phyloP scores from a whole-genome alignment of 2,113 vertebrate genomes.

The Aplodontia rufa region DNA sequence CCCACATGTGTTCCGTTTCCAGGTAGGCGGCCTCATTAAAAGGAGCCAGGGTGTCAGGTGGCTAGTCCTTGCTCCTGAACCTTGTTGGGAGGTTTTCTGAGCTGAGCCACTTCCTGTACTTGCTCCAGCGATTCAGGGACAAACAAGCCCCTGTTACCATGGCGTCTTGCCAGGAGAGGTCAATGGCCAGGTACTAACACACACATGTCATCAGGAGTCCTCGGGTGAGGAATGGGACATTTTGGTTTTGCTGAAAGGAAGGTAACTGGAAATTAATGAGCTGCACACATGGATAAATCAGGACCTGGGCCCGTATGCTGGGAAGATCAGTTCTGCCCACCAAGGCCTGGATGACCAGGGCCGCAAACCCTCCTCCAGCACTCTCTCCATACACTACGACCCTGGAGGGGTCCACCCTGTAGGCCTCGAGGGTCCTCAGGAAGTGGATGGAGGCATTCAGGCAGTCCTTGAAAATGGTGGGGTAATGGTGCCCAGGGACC shows the following conservation, averaged over 20 bases:
- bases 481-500: constrained; percentile 85
- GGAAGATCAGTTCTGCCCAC: constrained; percentile 82
- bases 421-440: constrained; percentile 83
- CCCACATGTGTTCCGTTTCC: fast-evolving
- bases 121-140: constrained; percentile 77
- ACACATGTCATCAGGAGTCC: constrained; percentile 68
- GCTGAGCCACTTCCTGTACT: constrained; percentile 79
- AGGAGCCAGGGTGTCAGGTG: background rate
- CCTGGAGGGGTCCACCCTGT: constrained; percentile 83
- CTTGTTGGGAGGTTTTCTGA: constrained; percentile 61
- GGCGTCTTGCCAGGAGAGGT: constrained; percentile 52
- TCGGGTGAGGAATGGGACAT: constrained; percentile 83
- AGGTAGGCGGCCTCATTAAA: constrained; percentile 77
- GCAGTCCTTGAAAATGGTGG: constrained; percentile 84
- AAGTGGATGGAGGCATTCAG: constrained; percentile 85
- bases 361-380: constrained; percentile 82
- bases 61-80: constrained; percentile 77
- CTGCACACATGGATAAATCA: constrained; percentile 89
- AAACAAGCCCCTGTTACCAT: constrained; percentile 76
- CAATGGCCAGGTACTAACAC: constrained; percentile 81
- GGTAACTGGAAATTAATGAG: constrained; percentile 71
- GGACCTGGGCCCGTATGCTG: constrained; percentile 86
- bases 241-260: constrained; percentile 87
- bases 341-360: constrained; percentile 85
- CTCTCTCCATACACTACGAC: constrained; percentile 88